Evolutionary conservation across 2,113 vertebrate genomes (phyloP), one percentile per base, ranked within the genome.

Genomic region (Eonycteris spelaea): DNA sequence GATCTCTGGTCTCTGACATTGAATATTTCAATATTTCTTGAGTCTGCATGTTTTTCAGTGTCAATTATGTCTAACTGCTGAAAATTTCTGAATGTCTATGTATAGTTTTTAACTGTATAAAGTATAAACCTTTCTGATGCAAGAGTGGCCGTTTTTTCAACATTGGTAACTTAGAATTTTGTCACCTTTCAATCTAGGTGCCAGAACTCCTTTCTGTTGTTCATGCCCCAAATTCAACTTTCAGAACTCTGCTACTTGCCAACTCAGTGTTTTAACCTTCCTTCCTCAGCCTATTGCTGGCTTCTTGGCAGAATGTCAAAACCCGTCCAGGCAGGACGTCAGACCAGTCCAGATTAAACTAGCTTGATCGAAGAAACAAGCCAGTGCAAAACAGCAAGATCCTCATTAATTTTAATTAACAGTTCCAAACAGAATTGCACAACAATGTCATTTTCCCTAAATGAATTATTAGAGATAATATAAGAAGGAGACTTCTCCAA

Each of bases 371-470:
- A 28, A 96, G 95, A 90, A 90, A 67, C 59, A 95, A 96, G 97
- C 78, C 88, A 95, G 79, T 71, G 90, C 0, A 97, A 93, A 87
- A 90, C 92, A 98, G 94, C 92, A 95, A 97, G 93, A 94, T 95
- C 92, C 91, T 96, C 86, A 53, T 95, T 97, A 97, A 97, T 95
- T 97, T 95, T 97, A 97, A 96, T 97, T 95, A 97, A 90, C 55
- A 10, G 91, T 77, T 92, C 93, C 95, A 16, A 18, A 90, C 82
- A 89, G 89, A 97, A 86, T 96, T 96, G 86, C 90, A 91, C 83
- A 97, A 96, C 86, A 96, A 96, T 93, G 80, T 97, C 84, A 97
- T 96, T 97, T 97, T 91, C 51, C 94, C 95, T 97, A 91, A 97
- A 97, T 97, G 92, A 92, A 95, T 97, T 97, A 97, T 96, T 94